A percentile compares a stretch with the other conserved stretches of the same genome.
Conservation (phyloP, 1,140 invertebrate genomes). For the Zaprionus davidi region DNA sequence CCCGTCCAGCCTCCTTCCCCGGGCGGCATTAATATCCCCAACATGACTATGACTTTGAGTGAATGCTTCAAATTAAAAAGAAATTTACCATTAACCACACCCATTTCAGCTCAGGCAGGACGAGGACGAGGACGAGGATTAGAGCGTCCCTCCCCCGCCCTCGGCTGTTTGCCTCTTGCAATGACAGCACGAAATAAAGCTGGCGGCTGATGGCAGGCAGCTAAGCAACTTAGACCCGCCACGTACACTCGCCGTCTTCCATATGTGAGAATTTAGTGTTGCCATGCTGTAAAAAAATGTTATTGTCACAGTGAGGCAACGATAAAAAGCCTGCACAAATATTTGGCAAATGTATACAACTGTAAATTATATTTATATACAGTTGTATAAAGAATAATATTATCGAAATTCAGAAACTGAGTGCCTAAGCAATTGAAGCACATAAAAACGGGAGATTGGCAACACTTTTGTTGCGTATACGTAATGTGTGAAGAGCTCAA, state of each 20-base stretch:
- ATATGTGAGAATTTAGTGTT: neutral
- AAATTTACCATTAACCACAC: conserved; percentile 79
- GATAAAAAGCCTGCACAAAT: neutral
- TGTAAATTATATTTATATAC: neutral
- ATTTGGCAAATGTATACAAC: neutral
- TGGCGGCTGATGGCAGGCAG: conserved; percentile 19
- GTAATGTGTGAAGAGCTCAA: conserved; percentile 70
- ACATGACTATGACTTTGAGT: conserved; percentile 83
- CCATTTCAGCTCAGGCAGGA: conserved; percentile 34
- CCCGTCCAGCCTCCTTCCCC: neutral
- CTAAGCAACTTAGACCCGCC: conserved; percentile 28
- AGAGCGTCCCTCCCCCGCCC: conserved; percentile 21
- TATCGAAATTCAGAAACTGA: neutral
- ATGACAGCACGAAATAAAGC: conserved; percentile 46
- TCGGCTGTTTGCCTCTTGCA: conserved; percentile 26
- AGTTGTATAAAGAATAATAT: neutral
- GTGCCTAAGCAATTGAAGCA: neutral
- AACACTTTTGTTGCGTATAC: conserved; percentile 47
- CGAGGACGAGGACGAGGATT: conserved; percentile 32
- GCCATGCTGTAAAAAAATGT: neutral
- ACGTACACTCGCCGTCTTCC: neutral
- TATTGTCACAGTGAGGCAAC: too few relatives aligned
- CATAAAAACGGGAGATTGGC: neutral
- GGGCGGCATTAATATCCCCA: conserved; percentile 71
- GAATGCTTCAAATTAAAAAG: conserved; percentile 84